phyloP scores from a whole-genome alignment of 2,888 invertebrate species.

The Phaedon cochleariae region DNA sequence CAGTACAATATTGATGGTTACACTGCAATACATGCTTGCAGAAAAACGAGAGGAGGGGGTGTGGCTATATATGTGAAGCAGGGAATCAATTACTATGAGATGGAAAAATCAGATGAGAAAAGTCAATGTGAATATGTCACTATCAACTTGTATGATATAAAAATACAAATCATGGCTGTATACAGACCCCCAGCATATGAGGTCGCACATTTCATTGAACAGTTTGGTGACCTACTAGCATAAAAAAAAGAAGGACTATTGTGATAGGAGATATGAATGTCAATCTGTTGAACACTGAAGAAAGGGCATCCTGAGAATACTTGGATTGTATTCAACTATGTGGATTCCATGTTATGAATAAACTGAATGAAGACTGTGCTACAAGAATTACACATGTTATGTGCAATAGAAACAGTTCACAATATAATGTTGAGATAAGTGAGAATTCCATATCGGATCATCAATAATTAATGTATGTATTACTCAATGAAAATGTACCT shows the following conservation, averaged over 20 bases:
- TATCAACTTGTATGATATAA: constrained; percentile 5
- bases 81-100: neutral
- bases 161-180: neutral
- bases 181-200: neutral
- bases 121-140: neutral
- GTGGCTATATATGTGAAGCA: neutral
- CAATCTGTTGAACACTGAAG: neutral
- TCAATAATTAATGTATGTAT: no score
- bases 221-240: neutral
- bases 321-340: neutral
- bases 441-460: no score
- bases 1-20: constrained; percentile 3
- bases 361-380: neutral
- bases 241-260: neutral
- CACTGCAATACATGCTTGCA: constrained; percentile 6
- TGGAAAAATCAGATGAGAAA: neutral
- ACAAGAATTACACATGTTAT: constrained; percentile 3
- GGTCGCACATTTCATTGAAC: neutral
- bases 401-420: no score
- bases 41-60: neutral
- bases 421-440: no score
- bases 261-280: constrained; percentile 2
- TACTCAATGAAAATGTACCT: no score
- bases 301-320: neutral
- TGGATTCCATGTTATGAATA: neutral